phyloP scores from a whole-genome alignment of 2,797 vertebrate genomes.

The Philypnodon macrostomus region DNA sequence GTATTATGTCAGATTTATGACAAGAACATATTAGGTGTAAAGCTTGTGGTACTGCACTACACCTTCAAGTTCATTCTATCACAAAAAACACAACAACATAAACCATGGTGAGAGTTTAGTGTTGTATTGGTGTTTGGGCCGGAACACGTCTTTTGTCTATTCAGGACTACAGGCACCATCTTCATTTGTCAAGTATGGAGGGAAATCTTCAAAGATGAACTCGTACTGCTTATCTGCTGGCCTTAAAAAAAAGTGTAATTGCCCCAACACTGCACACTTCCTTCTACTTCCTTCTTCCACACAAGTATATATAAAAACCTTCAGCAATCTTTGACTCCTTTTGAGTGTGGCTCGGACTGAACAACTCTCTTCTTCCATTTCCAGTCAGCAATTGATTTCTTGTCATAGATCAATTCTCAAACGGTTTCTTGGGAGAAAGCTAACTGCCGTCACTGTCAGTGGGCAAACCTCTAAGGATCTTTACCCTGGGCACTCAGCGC shows the following conservation, averaged over 20 bases:
- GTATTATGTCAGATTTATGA: too few species aligned
- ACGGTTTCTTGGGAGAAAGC: constrained; percentile 64
- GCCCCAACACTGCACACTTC: constrained; percentile 46
- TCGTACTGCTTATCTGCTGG: constrained; percentile 71
- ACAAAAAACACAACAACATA: too few species aligned
- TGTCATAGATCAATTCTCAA: constrained; percentile 76
- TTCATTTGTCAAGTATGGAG: constrained; percentile 73
- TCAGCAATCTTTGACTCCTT: constrained; percentile 69
- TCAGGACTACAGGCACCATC: constrained; percentile 48
- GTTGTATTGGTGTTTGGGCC: constrained; percentile 20
- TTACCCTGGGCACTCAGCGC: constrained; percentile 72
- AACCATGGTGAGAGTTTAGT: too few species aligned
- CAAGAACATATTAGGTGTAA: too few species aligned
- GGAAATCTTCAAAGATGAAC: constrained; percentile 81
- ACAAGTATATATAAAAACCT: constrained; percentile 68
- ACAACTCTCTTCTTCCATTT: constrained; percentile 63
- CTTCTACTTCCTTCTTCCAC: constrained; percentile 45
- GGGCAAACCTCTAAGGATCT: constrained; percentile 74
- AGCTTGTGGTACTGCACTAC: too few species aligned
- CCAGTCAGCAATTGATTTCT: constrained; percentile 78
- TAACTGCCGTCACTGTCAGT: constrained; percentile 63
- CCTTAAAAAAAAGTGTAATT: constrained; percentile 70
- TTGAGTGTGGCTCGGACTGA: constrained; percentile 51
- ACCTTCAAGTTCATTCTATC: too few species aligned
- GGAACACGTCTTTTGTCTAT: constrained; percentile 15